Evolutionary conservation across 2,113 vertebrate genomes (phyloP).

Genomic region (Picathartes gymnocephalus): DNA sequence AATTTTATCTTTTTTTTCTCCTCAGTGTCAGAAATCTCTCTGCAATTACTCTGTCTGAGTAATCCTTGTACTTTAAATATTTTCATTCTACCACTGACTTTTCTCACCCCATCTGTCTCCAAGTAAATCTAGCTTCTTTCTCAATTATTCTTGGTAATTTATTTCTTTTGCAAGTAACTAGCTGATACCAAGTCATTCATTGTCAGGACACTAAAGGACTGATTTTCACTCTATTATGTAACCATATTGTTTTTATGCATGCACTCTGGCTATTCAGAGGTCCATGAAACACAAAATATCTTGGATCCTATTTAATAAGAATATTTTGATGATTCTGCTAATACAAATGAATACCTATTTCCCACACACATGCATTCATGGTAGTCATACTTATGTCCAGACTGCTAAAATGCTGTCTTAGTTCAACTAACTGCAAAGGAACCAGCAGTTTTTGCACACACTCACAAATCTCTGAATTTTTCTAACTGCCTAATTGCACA

Average conservation of each 20-base stretch:
- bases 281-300: background rate
- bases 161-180: background rate
- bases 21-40: background rate
- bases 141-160: background rate
- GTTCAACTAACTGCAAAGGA: background rate
- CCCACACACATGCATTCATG: background rate
- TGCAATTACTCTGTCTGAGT: background rate
- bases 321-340: background rate
- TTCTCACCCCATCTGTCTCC: background rate
- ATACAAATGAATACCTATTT: background rate
- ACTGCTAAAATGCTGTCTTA: background rate
- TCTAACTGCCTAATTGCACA: background rate
- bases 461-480: background rate
- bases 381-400: background rate
- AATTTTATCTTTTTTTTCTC: too few species aligned
- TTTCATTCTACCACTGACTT: background rate
- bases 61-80: background rate
- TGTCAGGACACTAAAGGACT: background rate
- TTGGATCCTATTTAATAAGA: background rate
- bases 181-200: background rate
- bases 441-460: background rate
- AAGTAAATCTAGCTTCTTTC: background rate
- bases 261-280: background rate
- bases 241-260: background rate
- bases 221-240: background rate